phyloP scores from a whole-genome alignment of 2,888 invertebrate species.

The Sepioteuthis lessoniana region DNA sequence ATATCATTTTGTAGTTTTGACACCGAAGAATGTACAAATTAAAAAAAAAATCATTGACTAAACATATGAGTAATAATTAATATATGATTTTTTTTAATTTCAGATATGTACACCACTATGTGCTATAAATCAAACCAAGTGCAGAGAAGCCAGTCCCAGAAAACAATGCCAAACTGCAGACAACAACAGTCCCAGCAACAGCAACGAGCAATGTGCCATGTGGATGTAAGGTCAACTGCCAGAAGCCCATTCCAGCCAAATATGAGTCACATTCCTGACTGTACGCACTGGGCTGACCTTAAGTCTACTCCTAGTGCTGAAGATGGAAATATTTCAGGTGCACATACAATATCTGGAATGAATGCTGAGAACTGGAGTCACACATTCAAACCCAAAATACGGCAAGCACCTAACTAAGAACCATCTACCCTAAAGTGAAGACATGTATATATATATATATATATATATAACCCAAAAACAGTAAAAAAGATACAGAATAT shows the following conservation, averaged over 20 bases:
- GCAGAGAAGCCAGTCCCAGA: background rate
- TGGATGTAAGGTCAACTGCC: background rate
- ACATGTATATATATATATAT: background rate
- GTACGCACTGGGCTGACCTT: background rate
- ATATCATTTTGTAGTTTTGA: too few relatives aligned
- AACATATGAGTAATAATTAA: background rate
- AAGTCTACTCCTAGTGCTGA: background rate
- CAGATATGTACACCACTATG: constrained; percentile 10
- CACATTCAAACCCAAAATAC: background rate
- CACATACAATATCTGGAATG: background rate
- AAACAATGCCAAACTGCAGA: background rate
- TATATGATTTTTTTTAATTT: background rate
- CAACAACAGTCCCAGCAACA: background rate
- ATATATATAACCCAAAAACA: background rate
- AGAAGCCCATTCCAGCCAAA: background rate
- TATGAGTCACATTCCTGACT: background rate
- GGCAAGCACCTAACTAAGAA: constrained; percentile 5
- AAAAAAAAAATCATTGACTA: too few relatives aligned
- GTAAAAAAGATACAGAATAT: background rate
- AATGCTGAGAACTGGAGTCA: constrained; percentile 33
- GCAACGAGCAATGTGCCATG: constrained; percentile 10
- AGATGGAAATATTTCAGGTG: background rate
- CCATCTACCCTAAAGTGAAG: background rate
- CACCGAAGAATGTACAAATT: too few relatives aligned
- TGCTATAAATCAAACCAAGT: constrained; percentile 1